These are phyloP conservation scores for Chironomus riparius DNA, from an alignment of 2,888 invertebrate species.

Conservation along the genomic window DNA sequence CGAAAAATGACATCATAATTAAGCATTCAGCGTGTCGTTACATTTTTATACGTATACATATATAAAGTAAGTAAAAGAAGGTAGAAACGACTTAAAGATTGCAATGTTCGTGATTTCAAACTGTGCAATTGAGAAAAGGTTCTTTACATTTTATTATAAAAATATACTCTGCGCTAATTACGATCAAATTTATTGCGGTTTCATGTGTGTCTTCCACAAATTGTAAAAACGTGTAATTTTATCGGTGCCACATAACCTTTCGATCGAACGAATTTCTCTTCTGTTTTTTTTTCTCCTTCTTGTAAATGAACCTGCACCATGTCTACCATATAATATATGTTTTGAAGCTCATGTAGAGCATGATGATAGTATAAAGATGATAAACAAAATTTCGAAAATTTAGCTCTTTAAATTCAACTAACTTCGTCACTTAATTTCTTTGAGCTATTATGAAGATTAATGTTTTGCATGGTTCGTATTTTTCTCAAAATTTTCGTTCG, in stretches of 20 bases:
- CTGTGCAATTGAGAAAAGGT: background rate
- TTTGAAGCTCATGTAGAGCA: too few species aligned
- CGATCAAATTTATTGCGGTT: constrained; percentile 19
- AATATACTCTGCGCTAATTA: constrained; percentile 3
- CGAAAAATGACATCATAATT: constrained; percentile 23
- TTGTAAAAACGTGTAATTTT: constrained; percentile 20
- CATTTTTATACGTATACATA: background rate
- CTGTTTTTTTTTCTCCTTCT: background rate
- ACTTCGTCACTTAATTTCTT: too few species aligned
- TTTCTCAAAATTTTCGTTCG: too few species aligned
- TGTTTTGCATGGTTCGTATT: too few species aligned
- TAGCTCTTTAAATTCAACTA: too few species aligned
- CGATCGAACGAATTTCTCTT: background rate
- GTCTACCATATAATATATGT: background rate
- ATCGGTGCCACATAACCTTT: background rate
- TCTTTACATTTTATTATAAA: background rate
- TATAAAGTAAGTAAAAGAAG: background rate
- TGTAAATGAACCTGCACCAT: background rate
- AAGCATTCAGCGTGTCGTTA: constrained; percentile 21
- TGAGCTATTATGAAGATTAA: too few species aligned
- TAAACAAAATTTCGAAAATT: too few species aligned
- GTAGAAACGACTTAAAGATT: background rate
- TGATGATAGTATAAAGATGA: too few species aligned
- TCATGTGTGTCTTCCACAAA: constrained; percentile 12
- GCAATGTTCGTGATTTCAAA: background rate